A percentile compares a stretch with the other conserved stretches of the same genome.
phyloP scores from a whole-genome alignment of 2,888 invertebrate species.

The Eremobia ochroleuca region DNA sequence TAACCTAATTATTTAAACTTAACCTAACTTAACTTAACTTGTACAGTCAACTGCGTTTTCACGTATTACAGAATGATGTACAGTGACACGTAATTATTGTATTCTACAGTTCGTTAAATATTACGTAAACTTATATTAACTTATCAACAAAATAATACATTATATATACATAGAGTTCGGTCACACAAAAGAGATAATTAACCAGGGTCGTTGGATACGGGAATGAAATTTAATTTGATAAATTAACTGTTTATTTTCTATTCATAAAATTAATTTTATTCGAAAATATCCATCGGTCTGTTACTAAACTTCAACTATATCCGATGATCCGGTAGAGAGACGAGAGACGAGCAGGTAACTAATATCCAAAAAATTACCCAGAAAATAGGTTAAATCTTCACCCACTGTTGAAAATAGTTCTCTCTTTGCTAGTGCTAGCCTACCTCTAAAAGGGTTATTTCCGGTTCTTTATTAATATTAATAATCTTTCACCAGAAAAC shows the following conservation, averaged over 20 bases:
- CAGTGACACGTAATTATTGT: too few species aligned
- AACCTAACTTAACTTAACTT: too few species aligned
- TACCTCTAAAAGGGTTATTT: neutral
- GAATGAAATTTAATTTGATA: neutral
- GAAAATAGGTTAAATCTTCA: neutral
- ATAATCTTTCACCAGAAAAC: constrained; percentile 23
- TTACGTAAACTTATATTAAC: too few species aligned
- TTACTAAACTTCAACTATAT: neutral
- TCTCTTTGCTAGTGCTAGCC: neutral
- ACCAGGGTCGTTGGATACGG: neutral
- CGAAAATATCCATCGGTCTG: neutral
- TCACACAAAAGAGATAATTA: too few species aligned
- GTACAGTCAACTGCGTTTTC: too few species aligned
- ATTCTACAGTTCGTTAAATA: too few species aligned
- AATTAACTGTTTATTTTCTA: too few species aligned
- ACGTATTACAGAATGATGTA: too few species aligned
- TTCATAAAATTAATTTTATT: neutral
- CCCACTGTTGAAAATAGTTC: too few species aligned
- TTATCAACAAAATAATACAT: too few species aligned
- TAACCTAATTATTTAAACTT: too few species aligned
- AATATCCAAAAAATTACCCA: neutral
- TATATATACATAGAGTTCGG: too few species aligned
- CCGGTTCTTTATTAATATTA: neutral
- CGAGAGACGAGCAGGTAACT: neutral
- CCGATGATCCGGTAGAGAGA: neutral